Evolutionary conservation across 2,113 vertebrate genomes (phyloP).

Genomic region (Sylvilagus bachmani): DNA sequence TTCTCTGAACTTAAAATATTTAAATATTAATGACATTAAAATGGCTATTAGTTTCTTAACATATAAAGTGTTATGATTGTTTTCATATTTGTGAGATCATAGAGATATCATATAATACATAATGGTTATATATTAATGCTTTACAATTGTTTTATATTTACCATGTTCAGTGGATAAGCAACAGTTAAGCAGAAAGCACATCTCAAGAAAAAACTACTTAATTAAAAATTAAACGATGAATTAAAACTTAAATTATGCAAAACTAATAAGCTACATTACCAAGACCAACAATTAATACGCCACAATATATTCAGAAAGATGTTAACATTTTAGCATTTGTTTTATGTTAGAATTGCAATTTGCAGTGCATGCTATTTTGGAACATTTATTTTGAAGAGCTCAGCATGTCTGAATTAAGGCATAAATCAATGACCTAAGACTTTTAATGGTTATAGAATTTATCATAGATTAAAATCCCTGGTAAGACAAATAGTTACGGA

Average conservation of each 20-base stretch:
- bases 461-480: slow-evolving; percentile 81
- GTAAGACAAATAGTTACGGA: slow-evolving; percentile 64
- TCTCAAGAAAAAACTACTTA: slow-evolving; percentile 88
- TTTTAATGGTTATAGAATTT: slow-evolving; percentile 82
- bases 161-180: slow-evolving; percentile 83
- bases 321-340: slow-evolving; percentile 83
- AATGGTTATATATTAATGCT: slow-evolving; percentile 66
- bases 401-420: slow-evolving; percentile 82
- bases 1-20: slow-evolving; percentile 86
- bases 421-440: slow-evolving; percentile 80
- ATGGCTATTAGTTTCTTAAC: slow-evolving; percentile 80
- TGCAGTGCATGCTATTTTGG: slow-evolving; percentile 74
- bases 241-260: slow-evolving; percentile 93
- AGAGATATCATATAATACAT: slow-evolving; percentile 79
- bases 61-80: slow-evolving; percentile 74
- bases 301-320: slow-evolving; percentile 84
- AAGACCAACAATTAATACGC: slow-evolving; percentile 88
- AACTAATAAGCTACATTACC: slow-evolving; percentile 89
- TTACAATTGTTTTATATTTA: slow-evolving; percentile 79
- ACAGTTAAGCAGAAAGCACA: slow-evolving; percentile 85
- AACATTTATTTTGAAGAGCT: slow-evolving; percentile 81
- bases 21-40: slow-evolving; percentile 84
- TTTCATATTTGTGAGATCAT: slow-evolving; percentile 83
- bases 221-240: slow-evolving; percentile 91
- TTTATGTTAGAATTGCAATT: slow-evolving; percentile 82